Conservation (phyloP, 2,113 vertebrate species). For the Grantiella picta region DNA sequence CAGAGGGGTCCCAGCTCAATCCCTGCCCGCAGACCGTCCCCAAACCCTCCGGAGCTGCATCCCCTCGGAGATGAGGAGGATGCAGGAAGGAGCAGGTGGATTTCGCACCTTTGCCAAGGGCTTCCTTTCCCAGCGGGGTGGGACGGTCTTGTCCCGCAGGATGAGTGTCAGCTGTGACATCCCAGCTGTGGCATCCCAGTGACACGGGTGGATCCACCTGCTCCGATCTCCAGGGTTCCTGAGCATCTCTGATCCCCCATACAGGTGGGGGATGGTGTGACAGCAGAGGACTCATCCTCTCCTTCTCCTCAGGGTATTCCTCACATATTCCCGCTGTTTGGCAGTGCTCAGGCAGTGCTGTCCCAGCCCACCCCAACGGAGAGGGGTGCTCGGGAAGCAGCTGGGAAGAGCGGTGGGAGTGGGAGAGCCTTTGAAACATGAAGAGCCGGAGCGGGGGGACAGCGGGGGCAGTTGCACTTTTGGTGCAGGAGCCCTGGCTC, state of each 20-base stretch:
- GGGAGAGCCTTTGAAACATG: neutral
- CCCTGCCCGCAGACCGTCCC: neutral
- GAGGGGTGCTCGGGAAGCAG: neutral
- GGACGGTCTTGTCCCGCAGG: neutral
- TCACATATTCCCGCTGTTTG: neutral
- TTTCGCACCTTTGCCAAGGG: neutral
- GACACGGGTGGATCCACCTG: neutral
- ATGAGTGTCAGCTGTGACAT: neutral
- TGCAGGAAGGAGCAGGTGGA: neutral
- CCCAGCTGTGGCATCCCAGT: neutral
- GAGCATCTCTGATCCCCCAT: neutral
- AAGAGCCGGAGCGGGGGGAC: fast-evolving
- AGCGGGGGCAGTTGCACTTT: neutral
- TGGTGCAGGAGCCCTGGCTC: neutral
- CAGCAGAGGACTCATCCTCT: neutral
- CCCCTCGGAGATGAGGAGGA: fast-evolving
- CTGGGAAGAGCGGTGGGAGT: neutral
- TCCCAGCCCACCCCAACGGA: neutral
- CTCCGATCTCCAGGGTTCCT: fast-evolving
- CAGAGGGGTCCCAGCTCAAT: neutral
- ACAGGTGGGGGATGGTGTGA: fast-evolving
- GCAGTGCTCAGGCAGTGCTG: neutral
- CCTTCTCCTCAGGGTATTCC: neutral
- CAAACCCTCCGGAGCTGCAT: fast-evolving
- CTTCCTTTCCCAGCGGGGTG: fast-evolving